phyloP scores from a whole-genome alignment of 2,113 vertebrate genomes.

The Carassius auratus region DNA sequence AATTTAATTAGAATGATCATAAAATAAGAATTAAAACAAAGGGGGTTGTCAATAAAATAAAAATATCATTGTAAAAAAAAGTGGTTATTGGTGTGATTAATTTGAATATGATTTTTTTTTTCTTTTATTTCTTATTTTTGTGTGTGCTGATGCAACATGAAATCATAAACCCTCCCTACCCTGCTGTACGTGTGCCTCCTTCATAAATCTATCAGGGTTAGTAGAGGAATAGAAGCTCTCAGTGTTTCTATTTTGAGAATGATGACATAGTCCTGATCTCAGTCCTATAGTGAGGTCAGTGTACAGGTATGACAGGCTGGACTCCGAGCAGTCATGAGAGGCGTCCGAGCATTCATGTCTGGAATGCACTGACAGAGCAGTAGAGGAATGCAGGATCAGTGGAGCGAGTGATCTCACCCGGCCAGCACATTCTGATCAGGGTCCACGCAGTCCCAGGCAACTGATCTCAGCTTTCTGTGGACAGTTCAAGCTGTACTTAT shows the following conservation, averaged over 20 bases:
- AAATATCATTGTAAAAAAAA: too few species aligned
- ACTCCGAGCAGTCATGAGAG: slow-evolving; percentile 20
- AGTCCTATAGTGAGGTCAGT: not conserved
- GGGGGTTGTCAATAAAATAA: too few species aligned
- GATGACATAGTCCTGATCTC: not conserved
- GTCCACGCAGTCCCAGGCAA: slow-evolving; percentile 22
- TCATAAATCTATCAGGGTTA: slow-evolving; percentile 5
- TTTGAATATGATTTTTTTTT: not conserved
- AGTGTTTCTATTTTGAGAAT: slow-evolving; percentile 2
- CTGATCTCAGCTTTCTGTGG: not conserved
- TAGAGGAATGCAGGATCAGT: slow-evolving; percentile 40
- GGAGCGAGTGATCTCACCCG: slow-evolving; percentile 38
- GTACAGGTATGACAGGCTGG: not conserved
- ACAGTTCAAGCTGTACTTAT: slow-evolving; percentile 31
- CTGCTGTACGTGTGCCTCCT: not conserved
- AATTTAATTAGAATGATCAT: too few species aligned
- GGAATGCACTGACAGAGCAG: slow-evolving; percentile 47
- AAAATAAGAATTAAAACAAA: too few species aligned
- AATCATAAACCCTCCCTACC: not conserved
- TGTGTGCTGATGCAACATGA: not conserved
- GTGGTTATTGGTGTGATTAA: too few species aligned
- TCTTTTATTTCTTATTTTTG: not conserved
- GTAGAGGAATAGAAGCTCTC: not conserved
- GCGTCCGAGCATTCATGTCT: slow-evolving; percentile 5
- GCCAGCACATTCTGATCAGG: slow-evolving; percentile 39